These are phyloP conservation scores for Mylabris phalerata DNA, from an alignment of 1,140 invertebrate species.

Conservation along the genomic window DNA sequence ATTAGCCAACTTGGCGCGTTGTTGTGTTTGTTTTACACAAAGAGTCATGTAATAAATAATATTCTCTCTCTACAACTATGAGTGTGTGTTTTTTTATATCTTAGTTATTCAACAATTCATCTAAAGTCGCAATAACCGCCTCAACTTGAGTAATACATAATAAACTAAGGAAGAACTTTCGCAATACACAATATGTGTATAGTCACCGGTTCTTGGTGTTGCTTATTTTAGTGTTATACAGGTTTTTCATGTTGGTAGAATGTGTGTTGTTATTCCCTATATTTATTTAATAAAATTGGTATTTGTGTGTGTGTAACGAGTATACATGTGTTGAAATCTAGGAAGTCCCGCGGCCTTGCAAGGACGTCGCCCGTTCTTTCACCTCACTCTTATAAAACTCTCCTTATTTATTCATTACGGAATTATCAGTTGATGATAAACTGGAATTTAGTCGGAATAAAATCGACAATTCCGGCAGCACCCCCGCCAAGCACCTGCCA, in stretches of 20 bases:
- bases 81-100: background rate
- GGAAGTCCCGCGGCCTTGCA: constrained; percentile 37
- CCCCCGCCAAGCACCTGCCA: too few relatives aligned
- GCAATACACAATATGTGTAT: constrained; percentile 2
- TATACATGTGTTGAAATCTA: constrained; percentile 30
- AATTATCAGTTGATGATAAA: too few relatives aligned
- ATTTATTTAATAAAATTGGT: too few relatives aligned
- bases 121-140: constrained; percentile 13
- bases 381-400: constrained; percentile 11
- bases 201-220: constrained; percentile 10
- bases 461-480: too few relatives aligned
- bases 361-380: constrained; percentile 32
- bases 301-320: background rate
- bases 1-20: too few relatives aligned
- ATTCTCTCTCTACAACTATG: too few relatives aligned
- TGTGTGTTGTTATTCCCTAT: constrained; percentile 5
- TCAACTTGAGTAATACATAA: constrained; percentile 9
- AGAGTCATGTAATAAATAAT: too few relatives aligned
- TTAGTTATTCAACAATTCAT: constrained; percentile 7
- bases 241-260: constrained; percentile 3
- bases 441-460: too few relatives aligned
- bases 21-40: too few relatives aligned
- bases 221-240: constrained; percentile 2
- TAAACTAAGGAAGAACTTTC: constrained; percentile 9
- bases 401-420: too few relatives aligned